These are phyloP conservation scores for Plemyria rubiginata DNA, from an alignment of 2,888 invertebrate genomes.

Conservation along the genomic window DNA sequence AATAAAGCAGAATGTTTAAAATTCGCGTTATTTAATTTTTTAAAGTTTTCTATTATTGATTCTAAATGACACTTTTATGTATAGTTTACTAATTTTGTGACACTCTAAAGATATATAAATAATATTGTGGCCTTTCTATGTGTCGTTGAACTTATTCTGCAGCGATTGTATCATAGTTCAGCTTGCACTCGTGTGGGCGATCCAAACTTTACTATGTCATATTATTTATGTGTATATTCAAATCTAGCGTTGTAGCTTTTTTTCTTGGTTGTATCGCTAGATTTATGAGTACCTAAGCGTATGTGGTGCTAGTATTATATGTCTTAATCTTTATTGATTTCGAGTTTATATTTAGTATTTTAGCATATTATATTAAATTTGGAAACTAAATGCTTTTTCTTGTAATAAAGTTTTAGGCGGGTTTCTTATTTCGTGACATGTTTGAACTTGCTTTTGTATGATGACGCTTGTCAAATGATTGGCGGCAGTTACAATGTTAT, in stretches of 20 bases:
- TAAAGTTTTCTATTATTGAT: slow-evolving; percentile 42
- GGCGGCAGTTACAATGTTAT: not conserved
- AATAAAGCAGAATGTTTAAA: slow-evolving; percentile 11
- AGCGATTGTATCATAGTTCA: slow-evolving; percentile 7
- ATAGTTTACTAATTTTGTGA: slow-evolving; percentile 42
- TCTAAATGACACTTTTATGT: slow-evolving; percentile 42
- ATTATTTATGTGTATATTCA: slow-evolving; percentile 28
- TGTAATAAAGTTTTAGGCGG: not conserved
- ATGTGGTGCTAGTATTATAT: slow-evolving; percentile 17
- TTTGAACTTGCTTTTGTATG: slow-evolving; percentile 10
- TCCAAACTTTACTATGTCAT: slow-evolving; percentile 6
- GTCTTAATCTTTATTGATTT: slow-evolving; percentile 31
- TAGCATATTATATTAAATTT: slow-evolving; percentile 13
- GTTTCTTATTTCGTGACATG: slow-evolving; percentile 1
- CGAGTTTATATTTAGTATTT: slow-evolving; percentile 22
- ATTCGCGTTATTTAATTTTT: slow-evolving; percentile 22
- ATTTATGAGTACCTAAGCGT: slow-evolving; percentile 21
- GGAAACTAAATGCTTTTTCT: slow-evolving; percentile 2
- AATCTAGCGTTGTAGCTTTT: slow-evolving; percentile 17
- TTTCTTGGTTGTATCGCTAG: slow-evolving; percentile 3
- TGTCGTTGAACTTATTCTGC: slow-evolving; percentile 28
- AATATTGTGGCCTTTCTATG: slow-evolving; percentile 22
- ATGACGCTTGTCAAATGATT: not conserved
- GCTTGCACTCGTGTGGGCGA: slow-evolving; percentile 25
- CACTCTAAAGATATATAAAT: slow-evolving; percentile 35